phyloP scores from a whole-genome alignment of 2,113 vertebrate species.

The Syrrhaptes paradoxus region DNA sequence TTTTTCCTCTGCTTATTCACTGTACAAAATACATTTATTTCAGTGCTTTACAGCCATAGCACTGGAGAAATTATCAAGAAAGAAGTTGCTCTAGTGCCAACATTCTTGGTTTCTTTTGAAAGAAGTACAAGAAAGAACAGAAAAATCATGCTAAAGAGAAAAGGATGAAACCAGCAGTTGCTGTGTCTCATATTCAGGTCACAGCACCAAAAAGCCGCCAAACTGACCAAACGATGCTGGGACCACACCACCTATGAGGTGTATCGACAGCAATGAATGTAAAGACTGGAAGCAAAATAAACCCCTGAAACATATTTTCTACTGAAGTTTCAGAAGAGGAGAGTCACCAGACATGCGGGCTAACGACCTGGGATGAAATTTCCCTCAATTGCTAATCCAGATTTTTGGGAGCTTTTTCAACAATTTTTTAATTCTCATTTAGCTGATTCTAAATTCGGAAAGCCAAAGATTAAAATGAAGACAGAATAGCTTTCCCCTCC shows the following conservation, averaged over 20 bases:
- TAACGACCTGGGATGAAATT: not conserved
- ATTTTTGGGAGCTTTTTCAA: not conserved
- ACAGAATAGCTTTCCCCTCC: not conserved
- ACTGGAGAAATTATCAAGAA: not conserved
- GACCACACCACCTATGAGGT: not conserved
- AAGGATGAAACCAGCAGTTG: not conserved
- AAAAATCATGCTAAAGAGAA: not conserved
- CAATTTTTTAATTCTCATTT: not conserved
- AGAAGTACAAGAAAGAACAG: not conserved
- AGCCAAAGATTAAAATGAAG: not conserved
- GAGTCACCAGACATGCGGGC: rapidly evolving
- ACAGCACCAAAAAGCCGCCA: not conserved
- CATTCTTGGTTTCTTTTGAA: not conserved
- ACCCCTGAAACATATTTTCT: rapidly evolving
- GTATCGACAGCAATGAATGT: not conserved
- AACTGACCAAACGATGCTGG: not conserved
- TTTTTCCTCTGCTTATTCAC: not conserved
- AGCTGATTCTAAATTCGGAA: not conserved
- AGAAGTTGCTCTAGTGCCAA: not conserved
- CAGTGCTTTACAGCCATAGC: not conserved
- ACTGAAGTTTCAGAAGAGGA: not conserved
- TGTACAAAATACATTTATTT: not conserved
- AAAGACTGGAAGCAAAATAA: not conserved
- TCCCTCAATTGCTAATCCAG: not conserved
- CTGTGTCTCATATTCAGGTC: not conserved